phyloP scores from a whole-genome alignment of 2,113 vertebrate genomes.

The Clarias macrocephalus region DNA sequence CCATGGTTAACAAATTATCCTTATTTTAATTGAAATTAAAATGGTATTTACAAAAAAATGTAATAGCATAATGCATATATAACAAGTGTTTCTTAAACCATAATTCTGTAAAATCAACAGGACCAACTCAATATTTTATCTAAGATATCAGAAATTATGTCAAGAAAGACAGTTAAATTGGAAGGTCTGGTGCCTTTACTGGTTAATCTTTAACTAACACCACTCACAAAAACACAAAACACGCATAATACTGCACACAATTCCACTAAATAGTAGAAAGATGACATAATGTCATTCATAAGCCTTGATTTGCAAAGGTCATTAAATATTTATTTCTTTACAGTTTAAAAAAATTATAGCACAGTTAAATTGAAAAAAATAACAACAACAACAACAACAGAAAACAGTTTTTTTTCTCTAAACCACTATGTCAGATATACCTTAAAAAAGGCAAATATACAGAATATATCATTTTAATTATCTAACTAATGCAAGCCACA shows the following conservation, averaged over 20 bases:
- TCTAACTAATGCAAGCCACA: neutral
- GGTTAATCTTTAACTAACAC: constrained; percentile 48
- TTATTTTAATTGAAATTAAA: neutral
- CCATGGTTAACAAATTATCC: neutral
- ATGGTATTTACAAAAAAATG: too few relatives aligned
- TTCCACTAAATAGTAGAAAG: neutral
- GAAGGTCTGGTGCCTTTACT: constrained; percentile 37
- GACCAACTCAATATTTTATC: neutral
- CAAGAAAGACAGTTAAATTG: neutral
- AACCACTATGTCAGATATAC: neutral
- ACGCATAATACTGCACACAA: neutral
- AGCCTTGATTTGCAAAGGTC: neutral
- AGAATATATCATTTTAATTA: neutral
- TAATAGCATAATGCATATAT: neutral
- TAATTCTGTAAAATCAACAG: neutral
- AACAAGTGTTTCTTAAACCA: neutral
- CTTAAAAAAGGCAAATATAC: neutral
- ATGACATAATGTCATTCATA: neutral
- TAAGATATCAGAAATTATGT: constrained; percentile 10
- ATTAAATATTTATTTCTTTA: neutral
- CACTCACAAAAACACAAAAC: neutral
- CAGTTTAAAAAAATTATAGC: neutral
- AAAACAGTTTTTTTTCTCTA: neutral
- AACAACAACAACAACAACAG: too few relatives aligned
- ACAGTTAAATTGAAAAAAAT: neutral